Base-by-base conservation (phyloP, 2,113 vertebrate genomes). In the Mugil cephalus region DNA sequence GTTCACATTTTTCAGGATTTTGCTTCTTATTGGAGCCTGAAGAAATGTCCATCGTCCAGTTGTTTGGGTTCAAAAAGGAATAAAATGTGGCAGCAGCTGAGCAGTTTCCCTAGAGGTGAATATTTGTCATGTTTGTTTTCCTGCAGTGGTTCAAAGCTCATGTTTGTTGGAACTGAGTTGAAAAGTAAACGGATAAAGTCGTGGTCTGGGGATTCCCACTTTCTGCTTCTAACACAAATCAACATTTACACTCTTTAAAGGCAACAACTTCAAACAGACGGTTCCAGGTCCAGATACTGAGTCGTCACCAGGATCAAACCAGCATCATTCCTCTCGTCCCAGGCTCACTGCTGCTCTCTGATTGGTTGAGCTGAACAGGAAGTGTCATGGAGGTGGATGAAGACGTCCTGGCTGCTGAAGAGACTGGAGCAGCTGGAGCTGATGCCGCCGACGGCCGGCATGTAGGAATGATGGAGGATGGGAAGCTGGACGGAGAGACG, bases 391-490 rank as follows among this genome's bases (percentile, higher is more conserved):
- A 42, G 34, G 17, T 21, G 2, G 1, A 50, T 3, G 8, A 72
- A 68, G 9, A 24, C 69, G 15, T 80, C 76, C 1, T 4, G 39
- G 71, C 70, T 52, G 56, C 38, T 18, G 7, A 75, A 89, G 50
- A 73, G 35, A 1, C 62, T 65, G 72, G 89, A 88, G 71, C 72
- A 85, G 80, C 90, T 91, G 87, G 73, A 62, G 52, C 75, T 67
- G 53, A 90, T 8, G 2, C 90, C 90, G 0, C 88, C 88, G 4
- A 89, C 3, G 9, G 19, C 17, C 0, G 88, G 75, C 17, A 91
- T 73, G 87, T 91, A 91, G 64, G 87, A 79, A 3, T 79, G 87
- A 58, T 91, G 90, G 38, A 91, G 88, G 82, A 91, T 91, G 1
- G 88, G 90, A 39, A 91, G 75, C 88, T 90, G 88, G 10, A 88